These are phyloP conservation scores for Paratrypauchen microcephalus DNA, from an alignment of 2,797 vertebrate genomes.

Conservation along the genomic window DNA sequence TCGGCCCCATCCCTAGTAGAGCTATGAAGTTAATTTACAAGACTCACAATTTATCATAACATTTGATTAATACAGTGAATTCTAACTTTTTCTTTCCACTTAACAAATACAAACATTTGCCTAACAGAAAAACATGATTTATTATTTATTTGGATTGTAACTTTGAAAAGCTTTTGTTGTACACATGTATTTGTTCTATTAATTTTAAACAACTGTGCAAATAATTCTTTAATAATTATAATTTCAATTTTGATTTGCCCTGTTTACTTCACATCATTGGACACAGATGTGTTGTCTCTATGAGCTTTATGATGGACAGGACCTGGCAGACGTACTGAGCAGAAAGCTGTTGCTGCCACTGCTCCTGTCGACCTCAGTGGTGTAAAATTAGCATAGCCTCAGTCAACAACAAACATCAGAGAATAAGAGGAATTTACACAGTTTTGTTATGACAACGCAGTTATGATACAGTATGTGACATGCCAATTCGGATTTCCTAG, in stretches of 20 bases:
- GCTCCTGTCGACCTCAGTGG: slow-evolving; percentile 53
- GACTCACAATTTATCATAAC: no score
- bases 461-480: background rate
- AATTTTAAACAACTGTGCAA: no score
- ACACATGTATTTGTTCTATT: no score
- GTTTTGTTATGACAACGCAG: background rate
- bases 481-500: background rate
- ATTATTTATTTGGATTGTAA: no score
- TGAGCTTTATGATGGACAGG: background rate
- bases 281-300: background rate
- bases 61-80: no score
- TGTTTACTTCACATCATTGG: background rate
- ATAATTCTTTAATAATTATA: background rate
- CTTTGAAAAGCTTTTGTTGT: no score
- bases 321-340: slow-evolving; percentile 49
- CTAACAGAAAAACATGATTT: no score
- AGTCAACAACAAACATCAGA: slow-evolving; percentile 8
- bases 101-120: no score
- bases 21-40: no score
- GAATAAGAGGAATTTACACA: background rate
- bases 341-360: slow-evolving; percentile 59
- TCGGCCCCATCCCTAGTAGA: no score
- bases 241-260: background rate
- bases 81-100: no score
- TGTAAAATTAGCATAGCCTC: slow-evolving; percentile 58